Percentiles rank a stretch among this genome's conserved stretches.
Evolutionary conservation across 2,113 vertebrate genomes (phyloP).

Genomic region (Lycocorax pyrrhopterus): DNA sequence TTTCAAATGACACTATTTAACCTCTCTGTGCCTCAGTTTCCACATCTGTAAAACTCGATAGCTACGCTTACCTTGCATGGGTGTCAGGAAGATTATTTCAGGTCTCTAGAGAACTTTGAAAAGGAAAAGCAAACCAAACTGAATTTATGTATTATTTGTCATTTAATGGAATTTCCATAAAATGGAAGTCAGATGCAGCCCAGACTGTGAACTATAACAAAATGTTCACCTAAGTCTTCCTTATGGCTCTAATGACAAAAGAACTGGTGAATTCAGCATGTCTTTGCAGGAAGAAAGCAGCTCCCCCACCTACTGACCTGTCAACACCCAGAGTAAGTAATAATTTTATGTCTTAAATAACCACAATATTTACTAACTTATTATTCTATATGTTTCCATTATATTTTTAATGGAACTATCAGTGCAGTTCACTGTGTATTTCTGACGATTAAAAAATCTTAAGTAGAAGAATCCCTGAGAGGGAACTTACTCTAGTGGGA

Average conservation of each 20-base stretch:
- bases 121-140: constrained; percentile 13
- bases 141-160: constrained; percentile 14
- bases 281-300: background rate
- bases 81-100: constrained; percentile 43
- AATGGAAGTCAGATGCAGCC: constrained; percentile 27
- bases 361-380: background rate
- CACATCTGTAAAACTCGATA: constrained; percentile 1
- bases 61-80: constrained; percentile 2
- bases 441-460: background rate
- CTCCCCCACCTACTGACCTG: background rate
- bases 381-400: background rate
- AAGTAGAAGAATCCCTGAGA: background rate
- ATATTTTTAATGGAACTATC: background rate
- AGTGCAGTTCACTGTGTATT: background rate
- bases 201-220: constrained; percentile 21
- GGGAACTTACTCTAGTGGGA: background rate
- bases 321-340: background rate
- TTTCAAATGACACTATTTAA: background rate
- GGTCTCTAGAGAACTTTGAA: constrained; percentile 26
- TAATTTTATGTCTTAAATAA: background rate
- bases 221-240: background rate
- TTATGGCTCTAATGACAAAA: background rate
- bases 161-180: constrained; percentile 34
- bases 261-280: background rate
- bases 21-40: constrained; percentile 38